Evolutionary conservation across 2,797 vertebrate species (phyloP), one percentile per base, ranked within the genome.

Genomic region (Champsocephalus gunnari): DNA sequence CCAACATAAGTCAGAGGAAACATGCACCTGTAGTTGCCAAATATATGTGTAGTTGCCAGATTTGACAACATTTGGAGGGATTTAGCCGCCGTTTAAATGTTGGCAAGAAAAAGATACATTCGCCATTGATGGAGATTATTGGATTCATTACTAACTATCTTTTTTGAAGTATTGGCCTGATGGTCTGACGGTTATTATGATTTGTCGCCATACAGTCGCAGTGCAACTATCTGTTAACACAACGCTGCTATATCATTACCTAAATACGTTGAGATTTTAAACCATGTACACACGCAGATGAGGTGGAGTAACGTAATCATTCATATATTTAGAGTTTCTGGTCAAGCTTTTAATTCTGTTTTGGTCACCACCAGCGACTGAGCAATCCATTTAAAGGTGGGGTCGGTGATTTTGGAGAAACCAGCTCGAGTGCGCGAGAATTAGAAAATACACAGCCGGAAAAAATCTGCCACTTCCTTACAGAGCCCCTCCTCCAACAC

Each of bases 1-100:
- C n/a, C n/a, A n/a, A n/a, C n/a, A n/a, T n/a, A n/a, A 62, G 34
- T 73, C 60, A 47, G 50, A 55, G 53, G 45, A 49, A 80, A 58
- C 17, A 6, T 38, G 2, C n/a, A 49, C 13, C 32, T 28, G 43
- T 9, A 76, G 49, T 55, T 38, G 34, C 2, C 5, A 54, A 19
- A 53, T 63, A 67, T 45, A 17, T 56, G 21, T 73, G 24, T 19
- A 14, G n/a, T 8, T 60, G 66, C 28, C 61, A 50, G 41, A 4
- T 55, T 59, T 65, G 47, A 48, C 19, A 41, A 28, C 8, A 56
- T 56, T 17, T 73, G 12, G 24, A 43, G 2, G 2, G 16, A 50
- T 56, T 14, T 38, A 17, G 13, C 24, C 2, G 11, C 19, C 58
- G n/a, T 50, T 38, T 62, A 7, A 34, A 62, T 71, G 24, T 62